Evolutionary conservation across 2,888 invertebrate species (phyloP).

Genomic region (Thumatha senex): DNA sequence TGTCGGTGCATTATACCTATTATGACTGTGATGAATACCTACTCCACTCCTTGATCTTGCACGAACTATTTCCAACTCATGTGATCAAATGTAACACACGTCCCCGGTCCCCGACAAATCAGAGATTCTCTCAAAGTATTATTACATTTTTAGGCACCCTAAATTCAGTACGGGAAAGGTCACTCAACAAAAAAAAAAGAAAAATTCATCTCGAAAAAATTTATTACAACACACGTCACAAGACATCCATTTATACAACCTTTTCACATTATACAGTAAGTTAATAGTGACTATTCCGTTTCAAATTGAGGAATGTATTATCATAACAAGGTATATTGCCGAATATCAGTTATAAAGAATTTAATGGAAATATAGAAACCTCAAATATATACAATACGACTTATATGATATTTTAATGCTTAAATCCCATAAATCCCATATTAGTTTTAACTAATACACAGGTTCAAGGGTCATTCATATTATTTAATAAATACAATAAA

Average conservation of each 20-base stretch:
- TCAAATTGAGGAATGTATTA: slow-evolving; percentile 41
- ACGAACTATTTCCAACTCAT: no score
- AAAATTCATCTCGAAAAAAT: slow-evolving; percentile 59
- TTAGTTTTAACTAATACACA: not conserved
- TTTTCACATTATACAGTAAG: slow-evolving; percentile 53
- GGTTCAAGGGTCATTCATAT: not conserved
- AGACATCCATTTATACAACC: slow-evolving; percentile 75
- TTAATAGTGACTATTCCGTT: slow-evolving; percentile 48
- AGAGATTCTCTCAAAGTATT: no score
- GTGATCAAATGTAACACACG: no score
- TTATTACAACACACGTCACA: slow-evolving; percentile 76
- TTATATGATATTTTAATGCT: slow-evolving; percentile 27
- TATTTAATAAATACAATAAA: not conserved
- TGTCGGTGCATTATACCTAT: no score
- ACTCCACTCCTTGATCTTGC: no score
- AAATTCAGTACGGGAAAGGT: no score
- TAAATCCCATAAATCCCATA: slow-evolving; percentile 13
- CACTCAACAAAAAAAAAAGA: not conserved
- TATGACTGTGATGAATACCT: no score
- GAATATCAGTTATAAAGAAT: slow-evolving; percentile 15
- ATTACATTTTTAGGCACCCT: no score
- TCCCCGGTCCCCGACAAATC: no score
- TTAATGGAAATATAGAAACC: slow-evolving; percentile 14
- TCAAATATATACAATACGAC: slow-evolving; percentile 19
- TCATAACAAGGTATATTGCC: slow-evolving; percentile 28